Evolutionary conservation across 1,140 invertebrate species (phyloP), one percentile per base, ranked within the genome.

Genomic region (Acarapis woodi): DNA sequence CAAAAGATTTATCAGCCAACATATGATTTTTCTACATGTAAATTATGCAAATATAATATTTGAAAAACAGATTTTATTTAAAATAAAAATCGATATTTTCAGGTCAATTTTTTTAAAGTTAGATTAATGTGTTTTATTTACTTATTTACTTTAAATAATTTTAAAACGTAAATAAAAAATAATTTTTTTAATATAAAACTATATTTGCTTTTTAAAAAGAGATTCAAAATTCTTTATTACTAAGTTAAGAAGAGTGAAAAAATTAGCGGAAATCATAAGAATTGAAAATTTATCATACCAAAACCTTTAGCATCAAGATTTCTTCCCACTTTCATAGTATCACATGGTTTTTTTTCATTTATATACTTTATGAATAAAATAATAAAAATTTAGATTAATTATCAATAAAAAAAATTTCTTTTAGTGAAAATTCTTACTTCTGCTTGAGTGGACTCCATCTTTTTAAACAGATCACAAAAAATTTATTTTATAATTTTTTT

Each of bases 301-400:
- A 58, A 61, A 6, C 57, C 58, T 46, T 62, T 60, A 3, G 54
- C 53, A 23, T 40, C 59, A 1, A 61, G 46, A 38, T 58, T 56
- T 12, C 50, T 45, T 19, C 62, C 63, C 26, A 65, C 61, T 52
- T 59, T 64, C 56, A 67, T 64, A 2, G 64, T 65, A 41, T 66
- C 58, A 47, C 63, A 65, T 9, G 64, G 64, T 41, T 60, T 52
- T 37, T 56, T 42, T 40, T 61, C 63, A 46, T 64, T 66, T 21
- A 54, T 51, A 44, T 64, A 49, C 33, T 49, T 46, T 25, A 46
- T 31, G n/a, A n/a, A n/a, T n/a, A n/a, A 22, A 41, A 44, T 16
- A 44, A 46, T 5, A 19, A 21, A 8, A n/a, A 12, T 19, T 32
- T 8, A 32, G 12, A 32, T 18, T 6, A 18, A 28, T 14, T 14